phyloP scores from a whole-genome alignment of 1,140 invertebrate genomes.

The Ylistrum balloti region DNA sequence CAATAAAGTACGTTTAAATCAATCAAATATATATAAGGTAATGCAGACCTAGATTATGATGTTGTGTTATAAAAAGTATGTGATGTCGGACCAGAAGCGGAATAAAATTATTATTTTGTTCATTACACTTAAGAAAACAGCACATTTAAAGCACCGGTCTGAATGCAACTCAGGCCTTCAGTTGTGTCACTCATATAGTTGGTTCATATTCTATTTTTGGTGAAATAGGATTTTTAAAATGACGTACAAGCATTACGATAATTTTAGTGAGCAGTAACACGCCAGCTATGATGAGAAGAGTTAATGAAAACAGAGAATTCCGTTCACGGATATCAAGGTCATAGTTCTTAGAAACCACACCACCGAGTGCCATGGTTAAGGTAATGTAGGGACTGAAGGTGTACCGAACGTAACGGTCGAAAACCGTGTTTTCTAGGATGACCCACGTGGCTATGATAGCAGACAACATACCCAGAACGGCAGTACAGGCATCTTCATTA shows the following conservation, averaged over 20 bases:
- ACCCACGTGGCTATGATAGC: constrained; percentile 69
- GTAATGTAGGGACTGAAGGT: constrained; percentile 75
- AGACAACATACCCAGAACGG: constrained; percentile 65
- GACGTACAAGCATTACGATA: constrained; percentile 58
- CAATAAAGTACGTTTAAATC: no score
- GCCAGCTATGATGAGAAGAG: constrained; percentile 51
- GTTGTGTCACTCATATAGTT: constrained; percentile 62
- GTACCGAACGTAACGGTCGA: constrained; percentile 76
- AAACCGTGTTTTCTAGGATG: constrained; percentile 70
- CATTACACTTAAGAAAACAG: no score
- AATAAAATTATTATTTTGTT: no score
- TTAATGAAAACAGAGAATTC: constrained; percentile 61
- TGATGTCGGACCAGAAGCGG: no score
- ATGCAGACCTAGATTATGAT: no score
- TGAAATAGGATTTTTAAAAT: constrained; percentile 58
- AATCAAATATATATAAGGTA: no score
- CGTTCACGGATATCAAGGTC: constrained; percentile 57
- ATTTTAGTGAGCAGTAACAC: constrained; percentile 60
- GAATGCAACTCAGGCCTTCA: no score
- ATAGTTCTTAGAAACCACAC: constrained; percentile 70
- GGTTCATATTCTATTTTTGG: constrained; percentile 60
- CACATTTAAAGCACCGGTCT: no score
- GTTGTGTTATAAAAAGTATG: no score
- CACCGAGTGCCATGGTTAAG: constrained; percentile 71
- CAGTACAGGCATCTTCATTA: constrained; percentile 61